A percentile compares a stretch with the other conserved stretches of the same genome.
Evolutionary conservation across 2,113 vertebrate species (phyloP).

Genomic region (Tachuris rubrigastra): DNA sequence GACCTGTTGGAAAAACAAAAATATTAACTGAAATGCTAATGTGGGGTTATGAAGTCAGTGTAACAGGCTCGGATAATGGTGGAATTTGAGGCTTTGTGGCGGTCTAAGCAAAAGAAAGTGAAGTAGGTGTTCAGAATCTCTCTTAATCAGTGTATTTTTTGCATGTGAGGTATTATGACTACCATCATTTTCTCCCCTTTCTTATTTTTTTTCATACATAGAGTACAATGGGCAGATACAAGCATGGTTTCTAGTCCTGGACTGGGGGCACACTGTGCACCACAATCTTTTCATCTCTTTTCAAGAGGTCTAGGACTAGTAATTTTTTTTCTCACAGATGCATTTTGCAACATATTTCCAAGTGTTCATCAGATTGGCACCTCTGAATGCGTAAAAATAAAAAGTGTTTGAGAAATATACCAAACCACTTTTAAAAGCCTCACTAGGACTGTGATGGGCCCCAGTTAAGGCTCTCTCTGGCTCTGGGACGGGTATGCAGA

Average conservation of each 20-base stretch:
- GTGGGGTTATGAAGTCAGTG: background rate
- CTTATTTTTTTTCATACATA: background rate
- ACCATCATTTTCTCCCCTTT: background rate
- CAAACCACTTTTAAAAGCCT: background rate
- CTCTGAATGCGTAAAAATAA: background rate
- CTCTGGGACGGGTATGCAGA: fast-evolving
- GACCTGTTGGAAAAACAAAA: background rate
- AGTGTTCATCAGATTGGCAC: background rate
- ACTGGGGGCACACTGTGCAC: background rate
- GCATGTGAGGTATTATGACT: background rate
- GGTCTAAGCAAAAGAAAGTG: background rate
- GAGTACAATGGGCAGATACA: background rate
- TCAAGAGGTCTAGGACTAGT: background rate
- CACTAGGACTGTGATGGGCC: too few relatives aligned
- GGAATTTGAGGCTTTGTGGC: background rate
- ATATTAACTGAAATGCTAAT: background rate
- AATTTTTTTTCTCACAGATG: background rate
- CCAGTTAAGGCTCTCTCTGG: background rate
- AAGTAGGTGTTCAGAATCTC: background rate
- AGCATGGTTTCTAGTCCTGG: background rate
- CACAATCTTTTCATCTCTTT: background rate
- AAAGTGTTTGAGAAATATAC: background rate
- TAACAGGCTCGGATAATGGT: fast-evolving
- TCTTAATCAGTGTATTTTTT: background rate
- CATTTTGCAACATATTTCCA: background rate